These are phyloP conservation scores for Stenopsyche tienmushanensis DNA, from an alignment of 1,140 invertebrate genomes.

Conservation along the genomic window DNA sequence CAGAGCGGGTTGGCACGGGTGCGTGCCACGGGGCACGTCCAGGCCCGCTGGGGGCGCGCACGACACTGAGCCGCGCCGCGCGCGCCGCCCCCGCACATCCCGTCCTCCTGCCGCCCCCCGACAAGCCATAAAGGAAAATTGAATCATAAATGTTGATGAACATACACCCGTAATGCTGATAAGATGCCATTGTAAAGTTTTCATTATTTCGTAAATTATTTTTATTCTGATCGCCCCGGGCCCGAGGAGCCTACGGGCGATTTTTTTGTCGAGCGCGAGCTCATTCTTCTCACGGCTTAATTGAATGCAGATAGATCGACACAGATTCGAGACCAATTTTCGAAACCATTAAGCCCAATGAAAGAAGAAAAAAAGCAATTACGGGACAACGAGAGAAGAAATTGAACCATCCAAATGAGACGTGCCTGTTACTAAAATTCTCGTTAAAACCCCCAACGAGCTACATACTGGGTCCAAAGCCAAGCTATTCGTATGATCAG, in stretches of 20 bases:
- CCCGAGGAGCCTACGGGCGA: background rate
- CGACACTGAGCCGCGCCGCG: constrained; percentile 6
- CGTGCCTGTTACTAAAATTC: too few species aligned
- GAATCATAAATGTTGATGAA: constrained; percentile 43
- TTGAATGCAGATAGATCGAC: too few species aligned
- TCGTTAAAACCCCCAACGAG: too few species aligned
- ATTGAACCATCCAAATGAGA: too few species aligned
- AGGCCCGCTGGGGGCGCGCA: background rate
- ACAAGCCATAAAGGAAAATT: constrained; percentile 39
- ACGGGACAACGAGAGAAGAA: too few species aligned
- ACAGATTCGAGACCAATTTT: too few species aligned
- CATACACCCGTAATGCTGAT: constrained; percentile 40
- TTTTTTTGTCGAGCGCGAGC: background rate
- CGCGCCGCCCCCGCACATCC: background rate
- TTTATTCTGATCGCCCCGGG: background rate
- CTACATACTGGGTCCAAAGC: too few species aligned
- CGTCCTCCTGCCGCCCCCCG: constrained; percentile 1
- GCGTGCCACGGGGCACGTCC: background rate
- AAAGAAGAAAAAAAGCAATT: too few species aligned
- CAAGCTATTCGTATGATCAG: too few species aligned
- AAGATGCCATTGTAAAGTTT: constrained; percentile 41
- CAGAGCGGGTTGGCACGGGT: background rate
- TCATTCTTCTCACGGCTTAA: too few species aligned
- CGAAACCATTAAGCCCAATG: too few species aligned
- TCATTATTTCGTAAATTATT: constrained; percentile 37